Conservation (phyloP, 2,888 invertebrate species). For the Macrosoma leucophasiata region DNA sequence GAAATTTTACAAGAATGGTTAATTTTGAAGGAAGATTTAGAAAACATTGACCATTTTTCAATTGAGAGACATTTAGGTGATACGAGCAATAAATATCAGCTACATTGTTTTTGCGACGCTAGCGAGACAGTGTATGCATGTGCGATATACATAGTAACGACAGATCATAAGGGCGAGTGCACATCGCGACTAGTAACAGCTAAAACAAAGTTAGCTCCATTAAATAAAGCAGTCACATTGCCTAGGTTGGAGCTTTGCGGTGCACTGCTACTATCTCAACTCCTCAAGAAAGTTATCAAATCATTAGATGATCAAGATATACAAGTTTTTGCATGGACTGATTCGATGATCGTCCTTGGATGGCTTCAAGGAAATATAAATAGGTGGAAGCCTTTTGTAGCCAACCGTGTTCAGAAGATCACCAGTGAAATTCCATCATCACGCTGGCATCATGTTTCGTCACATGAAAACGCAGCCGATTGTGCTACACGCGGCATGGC, state of each 20-base stretch:
- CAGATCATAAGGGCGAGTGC: slow-evolving; percentile 13
- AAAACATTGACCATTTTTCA: too few species aligned
- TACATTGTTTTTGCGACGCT: slow-evolving; percentile 21
- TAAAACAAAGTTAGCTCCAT: slow-evolving; percentile 16
- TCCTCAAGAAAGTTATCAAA: slow-evolving; percentile 5
- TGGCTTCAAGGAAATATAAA: background rate
- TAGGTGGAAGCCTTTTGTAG: background rate
- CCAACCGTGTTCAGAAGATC: background rate
- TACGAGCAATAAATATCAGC: slow-evolving; percentile 3
- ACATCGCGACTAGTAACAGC: slow-evolving; percentile 11
- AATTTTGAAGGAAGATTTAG: too few species aligned
- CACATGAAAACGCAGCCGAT: slow-evolving; percentile 3
- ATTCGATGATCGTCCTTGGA: background rate
- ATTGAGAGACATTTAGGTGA: too few species aligned
- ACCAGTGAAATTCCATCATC: background rate
- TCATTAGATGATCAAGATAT: background rate
- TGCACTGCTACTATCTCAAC: slow-evolving; percentile 9
- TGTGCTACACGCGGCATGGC: slow-evolving; percentile 1
- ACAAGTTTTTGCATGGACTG: background rate
- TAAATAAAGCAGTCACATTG: slow-evolving; percentile 8
- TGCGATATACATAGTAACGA: slow-evolving; percentile 12
- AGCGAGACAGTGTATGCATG: slow-evolving; percentile 18
- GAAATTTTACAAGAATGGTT: too few species aligned
- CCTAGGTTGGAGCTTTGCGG: slow-evolving; percentile 13
- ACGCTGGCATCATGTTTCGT: background rate